Conservation (phyloP, 2,888 invertebrate species). For the Hylaea fasciaria region DNA sequence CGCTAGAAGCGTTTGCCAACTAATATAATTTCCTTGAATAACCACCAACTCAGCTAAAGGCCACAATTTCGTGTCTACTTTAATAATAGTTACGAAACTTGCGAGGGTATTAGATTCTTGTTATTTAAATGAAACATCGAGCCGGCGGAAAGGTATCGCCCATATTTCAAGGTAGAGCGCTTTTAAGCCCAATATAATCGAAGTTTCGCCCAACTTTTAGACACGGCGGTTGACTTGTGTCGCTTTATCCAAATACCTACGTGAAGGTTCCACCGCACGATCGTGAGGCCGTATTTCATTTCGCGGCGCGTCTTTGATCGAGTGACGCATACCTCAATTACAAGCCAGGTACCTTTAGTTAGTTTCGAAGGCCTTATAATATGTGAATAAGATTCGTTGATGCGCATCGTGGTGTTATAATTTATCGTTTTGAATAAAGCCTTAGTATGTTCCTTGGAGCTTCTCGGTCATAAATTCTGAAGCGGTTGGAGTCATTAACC, state of each 20-base stretch:
- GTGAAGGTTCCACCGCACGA: constrained; percentile 1
- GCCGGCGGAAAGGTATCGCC: constrained; percentile 50
- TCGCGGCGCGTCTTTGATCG: neutral
- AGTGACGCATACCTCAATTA: constrained; percentile 12
- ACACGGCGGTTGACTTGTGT: constrained; percentile 60
- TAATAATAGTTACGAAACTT: constrained; percentile 46
- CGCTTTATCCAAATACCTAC: constrained; percentile 54
- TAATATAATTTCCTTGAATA: constrained; percentile 37
- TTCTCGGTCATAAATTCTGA: constrained; percentile 29
- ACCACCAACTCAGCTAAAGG: constrained; percentile 24
- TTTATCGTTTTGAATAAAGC: constrained; percentile 29
- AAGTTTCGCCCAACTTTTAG: constrained; percentile 69
- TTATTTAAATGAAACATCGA: constrained; percentile 56
- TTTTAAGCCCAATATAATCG: constrained; percentile 62
- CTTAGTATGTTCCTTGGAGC: constrained; percentile 24
- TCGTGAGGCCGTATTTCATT: constrained; percentile 23
- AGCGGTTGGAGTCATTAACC: constrained; percentile 31
- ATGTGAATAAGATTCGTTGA: constrained; percentile 1
- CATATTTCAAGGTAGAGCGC: constrained; percentile 78
- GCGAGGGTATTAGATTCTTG: constrained; percentile 53
- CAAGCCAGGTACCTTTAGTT: constrained; percentile 4
- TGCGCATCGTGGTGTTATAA: constrained; percentile 23
- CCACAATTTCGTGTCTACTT: constrained; percentile 41
- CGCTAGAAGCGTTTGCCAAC: constrained; percentile 17
- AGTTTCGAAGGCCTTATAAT: constrained; percentile 1